phyloP scores from a whole-genome alignment of 2,113 vertebrate genomes.

The Macheiramphus alcinus region DNA sequence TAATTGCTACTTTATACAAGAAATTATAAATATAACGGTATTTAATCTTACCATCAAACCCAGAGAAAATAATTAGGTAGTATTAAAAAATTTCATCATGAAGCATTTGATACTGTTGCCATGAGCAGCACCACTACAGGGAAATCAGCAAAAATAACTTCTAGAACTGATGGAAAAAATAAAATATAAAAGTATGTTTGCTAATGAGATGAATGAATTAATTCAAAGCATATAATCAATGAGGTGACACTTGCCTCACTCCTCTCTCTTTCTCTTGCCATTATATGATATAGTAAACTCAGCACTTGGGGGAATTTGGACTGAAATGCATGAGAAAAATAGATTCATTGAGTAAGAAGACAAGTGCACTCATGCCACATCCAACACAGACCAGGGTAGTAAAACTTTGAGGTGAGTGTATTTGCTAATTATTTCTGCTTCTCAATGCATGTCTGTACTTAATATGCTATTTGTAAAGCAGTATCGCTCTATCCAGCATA shows the following conservation, averaged over 20 bases:
- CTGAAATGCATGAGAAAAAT: not conserved
- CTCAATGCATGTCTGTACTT: not conserved
- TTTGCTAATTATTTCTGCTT: not conserved
- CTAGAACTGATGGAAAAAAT: not conserved
- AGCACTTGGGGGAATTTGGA: not conserved
- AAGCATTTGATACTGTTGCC: not conserved
- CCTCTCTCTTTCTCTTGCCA: not conserved
- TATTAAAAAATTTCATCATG: not conserved
- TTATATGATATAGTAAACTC: not conserved
- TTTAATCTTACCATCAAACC: not conserved
- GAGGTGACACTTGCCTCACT: not conserved
- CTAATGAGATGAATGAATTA: slow-evolving; percentile 26
- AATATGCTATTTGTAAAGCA: not conserved
- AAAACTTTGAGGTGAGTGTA: not conserved
- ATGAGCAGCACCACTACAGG: not conserved
- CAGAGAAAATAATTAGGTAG: not conserved
- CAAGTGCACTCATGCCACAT: not conserved
- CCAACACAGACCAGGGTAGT: not conserved
- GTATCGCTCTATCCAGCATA: not conserved
- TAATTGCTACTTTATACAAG: not conserved
- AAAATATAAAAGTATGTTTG: not conserved
- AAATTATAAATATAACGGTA: not conserved
- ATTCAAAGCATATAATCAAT: not conserved
- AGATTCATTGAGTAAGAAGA: not conserved
- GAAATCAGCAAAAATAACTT: slow-evolving; percentile 25